A percentile compares a stretch with the other conserved stretches of the same genome.
These are phyloP conservation scores for Eupithecia subfuscata DNA, from an alignment of 2,888 invertebrate genomes.

Conservation along the genomic window DNA sequence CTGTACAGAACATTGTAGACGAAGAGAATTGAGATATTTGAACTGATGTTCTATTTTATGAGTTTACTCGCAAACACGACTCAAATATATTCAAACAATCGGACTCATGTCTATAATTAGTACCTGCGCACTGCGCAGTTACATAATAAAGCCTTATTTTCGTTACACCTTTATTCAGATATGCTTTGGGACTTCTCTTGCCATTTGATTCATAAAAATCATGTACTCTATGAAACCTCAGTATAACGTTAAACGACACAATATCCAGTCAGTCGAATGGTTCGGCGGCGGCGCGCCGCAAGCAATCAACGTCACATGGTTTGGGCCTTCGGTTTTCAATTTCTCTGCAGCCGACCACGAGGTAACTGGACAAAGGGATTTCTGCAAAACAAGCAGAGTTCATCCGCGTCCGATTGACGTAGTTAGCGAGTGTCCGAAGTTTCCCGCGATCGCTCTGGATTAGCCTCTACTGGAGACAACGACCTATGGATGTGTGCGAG, in stretches of 20 bases:
- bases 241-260: background rate
- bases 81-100: background rate
- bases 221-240: background rate
- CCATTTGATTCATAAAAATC: background rate
- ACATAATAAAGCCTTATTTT: background rate
- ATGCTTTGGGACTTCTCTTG: background rate
- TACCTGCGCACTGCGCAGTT: background rate
- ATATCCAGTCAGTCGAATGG: background rate
- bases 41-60: background rate
- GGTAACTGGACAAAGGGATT: background rate
- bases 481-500: background rate
- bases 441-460: conserved; percentile 1
- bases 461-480: background rate
- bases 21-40: background rate
- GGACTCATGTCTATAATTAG: background rate
- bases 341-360: background rate
- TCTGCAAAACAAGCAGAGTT: conserved; percentile 1
- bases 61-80: background rate
- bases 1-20: background rate
- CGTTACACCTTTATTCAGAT: background rate
- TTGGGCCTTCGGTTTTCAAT: background rate
- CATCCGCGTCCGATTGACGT: background rate
- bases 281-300: background rate
- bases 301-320: background rate
- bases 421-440: conserved; percentile 1